Evolutionary conservation across 2,797 vertebrate species (phyloP).

Genomic region (Lepus townsendii): DNA sequence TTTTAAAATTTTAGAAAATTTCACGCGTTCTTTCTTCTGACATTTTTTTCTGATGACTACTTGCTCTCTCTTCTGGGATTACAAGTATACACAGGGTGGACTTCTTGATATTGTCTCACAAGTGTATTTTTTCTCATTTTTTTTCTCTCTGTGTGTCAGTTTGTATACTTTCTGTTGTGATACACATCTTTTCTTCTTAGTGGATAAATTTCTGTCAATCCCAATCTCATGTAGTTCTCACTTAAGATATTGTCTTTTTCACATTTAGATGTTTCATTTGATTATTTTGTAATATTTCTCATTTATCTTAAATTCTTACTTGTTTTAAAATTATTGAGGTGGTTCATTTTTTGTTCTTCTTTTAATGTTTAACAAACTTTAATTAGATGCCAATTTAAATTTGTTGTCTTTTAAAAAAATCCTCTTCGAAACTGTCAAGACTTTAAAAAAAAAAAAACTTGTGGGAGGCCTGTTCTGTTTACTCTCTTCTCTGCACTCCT

Average conservation of each 20-base stretch:
- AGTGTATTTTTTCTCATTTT: not conserved
- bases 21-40: not conserved
- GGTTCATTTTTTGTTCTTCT: not conserved
- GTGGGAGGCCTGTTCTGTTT: not conserved
- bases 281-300: not conserved
- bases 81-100: not conserved
- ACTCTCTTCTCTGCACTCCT: not conserved
- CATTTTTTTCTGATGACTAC: not conserved
- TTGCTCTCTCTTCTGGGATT: not conserved
- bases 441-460: not conserved
- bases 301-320: not conserved
- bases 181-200: not conserved
- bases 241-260: not conserved
- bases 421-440: not conserved
- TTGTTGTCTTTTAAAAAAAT: not conserved
- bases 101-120: not conserved
- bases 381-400: constrained; percentile 17
- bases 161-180: not conserved
- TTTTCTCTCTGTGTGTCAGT: not conserved
- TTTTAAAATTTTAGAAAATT: not conserved
- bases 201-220: not conserved
- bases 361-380: constrained; percentile 11
- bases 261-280: not conserved
- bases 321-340: constrained; percentile 29
- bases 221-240: not conserved